phyloP scores from a whole-genome alignment of 2,797 vertebrate genomes.

The Melopsittacus undulatus region DNA sequence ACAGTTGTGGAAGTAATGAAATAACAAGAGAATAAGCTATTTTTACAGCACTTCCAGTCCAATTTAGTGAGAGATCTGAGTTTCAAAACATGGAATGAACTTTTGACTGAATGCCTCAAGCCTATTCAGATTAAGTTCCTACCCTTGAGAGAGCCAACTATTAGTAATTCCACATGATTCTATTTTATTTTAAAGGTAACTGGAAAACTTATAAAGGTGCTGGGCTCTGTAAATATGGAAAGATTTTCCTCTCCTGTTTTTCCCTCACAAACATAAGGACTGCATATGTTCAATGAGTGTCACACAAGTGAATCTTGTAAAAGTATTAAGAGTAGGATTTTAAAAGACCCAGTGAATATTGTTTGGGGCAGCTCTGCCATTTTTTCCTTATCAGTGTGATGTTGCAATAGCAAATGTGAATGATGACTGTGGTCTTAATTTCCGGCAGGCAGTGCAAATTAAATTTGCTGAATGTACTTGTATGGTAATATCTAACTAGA shows the following conservation, averaged over 20 bases:
- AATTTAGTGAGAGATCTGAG: neutral
- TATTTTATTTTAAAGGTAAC: slow-evolving; percentile 31
- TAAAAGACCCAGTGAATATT: neutral
- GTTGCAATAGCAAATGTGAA: neutral
- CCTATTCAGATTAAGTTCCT: neutral
- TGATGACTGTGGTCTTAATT: slow-evolving; percentile 2
- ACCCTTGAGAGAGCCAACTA: neutral
- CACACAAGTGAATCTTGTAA: neutral
- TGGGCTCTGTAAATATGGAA: neutral
- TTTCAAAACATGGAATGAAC: neutral
- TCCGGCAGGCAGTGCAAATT: slow-evolving; percentile 34
- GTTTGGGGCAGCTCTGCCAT: neutral
- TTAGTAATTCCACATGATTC: slow-evolving; percentile 3
- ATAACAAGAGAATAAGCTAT: neutral
- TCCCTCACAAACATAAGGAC: neutral
- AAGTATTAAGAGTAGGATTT: neutral
- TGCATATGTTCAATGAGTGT: neutral
- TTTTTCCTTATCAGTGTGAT: neutral
- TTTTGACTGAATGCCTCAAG: neutral
- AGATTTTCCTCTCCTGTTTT: neutral
- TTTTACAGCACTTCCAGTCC: neutral
- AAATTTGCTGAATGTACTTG: slow-evolving; percentile 12
- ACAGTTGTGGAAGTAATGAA: neutral
- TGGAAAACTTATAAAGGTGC: neutral
- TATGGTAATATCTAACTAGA: neutral